Base-by-base conservation (phyloP, 2,113 vertebrate genomes). In the Notothenia rossii region DNA sequence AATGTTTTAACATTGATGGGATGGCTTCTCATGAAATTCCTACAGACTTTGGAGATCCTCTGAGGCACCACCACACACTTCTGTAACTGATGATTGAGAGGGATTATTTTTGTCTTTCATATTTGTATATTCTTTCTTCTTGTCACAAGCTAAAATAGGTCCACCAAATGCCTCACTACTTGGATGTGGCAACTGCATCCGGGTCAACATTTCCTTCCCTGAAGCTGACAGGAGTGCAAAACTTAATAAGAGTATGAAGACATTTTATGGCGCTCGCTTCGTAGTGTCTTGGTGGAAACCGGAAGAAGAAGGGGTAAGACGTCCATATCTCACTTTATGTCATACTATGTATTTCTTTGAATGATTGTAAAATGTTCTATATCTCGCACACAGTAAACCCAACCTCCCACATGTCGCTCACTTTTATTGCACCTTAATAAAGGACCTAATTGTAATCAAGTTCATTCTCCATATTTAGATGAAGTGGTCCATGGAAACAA, bases 141-240 rank as follows among this genome's bases (percentile, higher is more conserved):
- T 56, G 11, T 71, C 3, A n/a, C 9, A 20, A 93, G 92, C 89
- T n/a, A 54, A 1, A 29, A 78, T 94, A 20, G 75, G 62, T 59
- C 75, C 91, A 45, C 86, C 91, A 29, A 6, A 22, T 0, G 1
- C 92, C 2, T 77, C 68, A 7, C 25, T 92, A 56, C 25, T 62
- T n/a, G 84, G 81, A 59, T 88, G 77, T 65, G 86, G 82, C 5
- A 68, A 72, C 50, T 90, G 79, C 63, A 78, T 94, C 18, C 25
- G 65, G 1, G 7, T 92, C n/a, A 85, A 88, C 69, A 69, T 93
- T 2, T 85, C 84, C 0, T 40, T 89, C 50, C 85, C 86, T 5
- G 1, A 72, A 9, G 7, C 63, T 7, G 50, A 83, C 58, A 17
- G 4, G 0, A 4, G 8, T 15, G 20, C 55, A 29, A 3, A 10